Evolutionary conservation across 2,797 vertebrate species (phyloP).

Genomic region (Saguinus oedipus): DNA sequence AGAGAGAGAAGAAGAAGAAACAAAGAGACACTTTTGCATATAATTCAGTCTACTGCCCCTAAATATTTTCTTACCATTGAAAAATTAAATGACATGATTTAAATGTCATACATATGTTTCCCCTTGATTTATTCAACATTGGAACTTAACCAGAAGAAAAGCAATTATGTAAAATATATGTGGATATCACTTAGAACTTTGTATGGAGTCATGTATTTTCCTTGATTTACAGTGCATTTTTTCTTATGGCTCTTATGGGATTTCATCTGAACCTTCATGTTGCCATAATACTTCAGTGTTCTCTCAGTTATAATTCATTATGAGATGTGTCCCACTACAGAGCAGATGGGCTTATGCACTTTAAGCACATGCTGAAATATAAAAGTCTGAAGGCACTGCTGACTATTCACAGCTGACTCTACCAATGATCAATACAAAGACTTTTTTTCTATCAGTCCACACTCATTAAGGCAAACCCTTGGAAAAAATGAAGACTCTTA

Average conservation of each 20-base stretch:
- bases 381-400: neutral
- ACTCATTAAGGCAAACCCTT: neutral
- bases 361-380: neutral
- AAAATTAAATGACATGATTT: constrained; percentile 47
- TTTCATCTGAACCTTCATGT: neutral
- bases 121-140: constrained; percentile 37
- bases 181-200: neutral
- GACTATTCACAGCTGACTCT: neutral
- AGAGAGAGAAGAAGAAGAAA: neutral
- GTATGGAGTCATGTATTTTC: neutral
- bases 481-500: neutral
- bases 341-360: constrained; percentile 1
- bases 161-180: neutral
- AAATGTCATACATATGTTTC: neutral
- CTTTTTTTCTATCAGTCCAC: neutral
- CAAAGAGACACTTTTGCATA: constrained; percentile 4
- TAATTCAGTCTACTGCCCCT: neutral
- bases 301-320: constrained; percentile 22
- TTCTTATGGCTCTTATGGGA: neutral
- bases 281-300: neutral
- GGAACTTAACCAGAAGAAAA: constrained; percentile 22
- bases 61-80: constrained; percentile 32
- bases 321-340: neutral
- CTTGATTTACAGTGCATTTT: neutral
- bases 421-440: neutral